Conservation (phyloP, 2,113 vertebrate species). For the Oreamnos americanus region DNA sequence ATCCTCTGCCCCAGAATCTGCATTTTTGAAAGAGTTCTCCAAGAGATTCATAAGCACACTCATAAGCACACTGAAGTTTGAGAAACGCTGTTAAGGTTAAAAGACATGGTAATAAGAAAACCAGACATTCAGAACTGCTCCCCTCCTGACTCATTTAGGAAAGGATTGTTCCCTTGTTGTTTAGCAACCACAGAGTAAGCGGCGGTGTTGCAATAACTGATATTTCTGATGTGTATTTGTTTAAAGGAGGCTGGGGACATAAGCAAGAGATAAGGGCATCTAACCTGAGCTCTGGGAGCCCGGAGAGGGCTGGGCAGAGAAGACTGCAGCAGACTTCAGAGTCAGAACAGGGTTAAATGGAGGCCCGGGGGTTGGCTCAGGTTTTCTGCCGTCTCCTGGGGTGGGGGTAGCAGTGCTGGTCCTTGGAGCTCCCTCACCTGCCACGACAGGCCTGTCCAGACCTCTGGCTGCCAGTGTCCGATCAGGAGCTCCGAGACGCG, state of each 20-base stretch:
- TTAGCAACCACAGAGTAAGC: not conserved
- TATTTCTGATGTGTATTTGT: not conserved
- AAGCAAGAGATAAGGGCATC: not conserved
- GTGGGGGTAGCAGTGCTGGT: not conserved
- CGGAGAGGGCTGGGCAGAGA: not conserved
- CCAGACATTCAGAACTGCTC: not conserved
- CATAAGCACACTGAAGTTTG: not conserved
- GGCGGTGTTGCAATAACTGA: not conserved
- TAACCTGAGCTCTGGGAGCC: not conserved
- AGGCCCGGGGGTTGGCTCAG: not conserved
- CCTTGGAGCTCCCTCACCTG: not conserved
- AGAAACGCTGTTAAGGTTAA: not conserved
- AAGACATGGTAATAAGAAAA: not conserved
- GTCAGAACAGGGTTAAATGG: not conserved
- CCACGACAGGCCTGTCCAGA: not conserved
- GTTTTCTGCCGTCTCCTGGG: not conserved
- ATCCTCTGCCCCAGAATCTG: not conserved
- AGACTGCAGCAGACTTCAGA: not conserved
- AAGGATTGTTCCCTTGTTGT: not conserved
- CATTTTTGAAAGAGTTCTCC: not conserved
- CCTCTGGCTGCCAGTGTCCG: not conserved
- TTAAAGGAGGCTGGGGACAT: not conserved
- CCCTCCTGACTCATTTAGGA: not conserved
- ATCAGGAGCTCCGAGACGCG: not conserved
- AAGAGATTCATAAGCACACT: not conserved